Base-by-base conservation (phyloP, 2,888 invertebrate genomes). In the Pollenia amentaria region DNA sequence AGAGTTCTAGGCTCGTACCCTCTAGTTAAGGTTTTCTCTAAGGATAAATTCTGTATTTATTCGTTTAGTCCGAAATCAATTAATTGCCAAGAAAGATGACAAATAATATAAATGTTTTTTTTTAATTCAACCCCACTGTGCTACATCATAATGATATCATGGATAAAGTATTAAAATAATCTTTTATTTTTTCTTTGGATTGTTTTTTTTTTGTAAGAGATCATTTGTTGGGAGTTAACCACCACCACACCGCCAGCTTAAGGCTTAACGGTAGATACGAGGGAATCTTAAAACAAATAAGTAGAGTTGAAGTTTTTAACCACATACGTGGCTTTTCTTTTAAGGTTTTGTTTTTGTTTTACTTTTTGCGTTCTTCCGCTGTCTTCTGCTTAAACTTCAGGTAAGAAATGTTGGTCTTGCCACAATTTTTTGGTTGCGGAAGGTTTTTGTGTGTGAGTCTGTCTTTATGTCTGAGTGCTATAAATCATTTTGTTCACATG, bases 191-290 rank as follows among this genome's bases (percentile, higher is more conserved):
- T 29, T 73, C 11, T 60, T 53, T 14, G 18, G 18, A 60, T 80
- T 57, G 46, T 46, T 76, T 81, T n/a, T n/a, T 29, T 29, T 29
- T 29, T 29, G 6, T 78, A 55, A 42, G 77, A 40, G 72, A 40
- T 84, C 53, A 87, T 80, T 84, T 84, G 67, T 77, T 73, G 84
- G 87, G 84, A 73, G 84, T 84, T 62, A 44, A 76, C 67, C 46
- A 62, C 40, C 60, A 16, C 38, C 73, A 46, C 29, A n/a, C 10
- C 55, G 44, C 48, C 29, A 51, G 44, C 40, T 16, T 57, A 55
- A 16, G 29, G 42, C 29, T 29, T 6, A 29, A 29, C 51, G 51
- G n/a, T 38, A 72, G 55, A 62, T 38, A n/a, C 3, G 18, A 12
- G n/a, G 29, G 62, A 77, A 10, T 57, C 46, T 51, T 42, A 53